phyloP scores from a whole-genome alignment of 2,888 invertebrate species.

The Fragum fragum region DNA sequence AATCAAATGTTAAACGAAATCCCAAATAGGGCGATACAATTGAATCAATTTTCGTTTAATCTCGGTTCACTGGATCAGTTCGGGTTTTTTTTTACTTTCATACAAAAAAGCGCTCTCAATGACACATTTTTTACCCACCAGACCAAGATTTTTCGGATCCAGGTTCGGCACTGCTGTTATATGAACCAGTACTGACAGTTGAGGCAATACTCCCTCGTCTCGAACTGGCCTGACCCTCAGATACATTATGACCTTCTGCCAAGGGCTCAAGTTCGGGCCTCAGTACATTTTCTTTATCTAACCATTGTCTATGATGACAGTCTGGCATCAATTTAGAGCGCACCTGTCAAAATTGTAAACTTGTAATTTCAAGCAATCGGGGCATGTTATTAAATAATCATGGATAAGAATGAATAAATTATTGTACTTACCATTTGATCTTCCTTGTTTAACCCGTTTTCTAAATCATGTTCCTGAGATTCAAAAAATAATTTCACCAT shows the following conservation, averaged over 20 bases:
- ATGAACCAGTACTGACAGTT: slow-evolving; percentile 51
- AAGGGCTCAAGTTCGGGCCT: slow-evolving; percentile 46
- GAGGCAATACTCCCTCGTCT: slow-evolving; percentile 28
- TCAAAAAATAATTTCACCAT: slow-evolving; percentile 22
- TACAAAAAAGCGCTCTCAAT: not conserved
- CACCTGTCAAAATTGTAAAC: slow-evolving; percentile 59
- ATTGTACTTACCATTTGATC: slow-evolving; percentile 41
- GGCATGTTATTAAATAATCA: slow-evolving; percentile 24
- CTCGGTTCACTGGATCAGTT: too few species aligned
- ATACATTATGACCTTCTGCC: slow-evolving; percentile 19
- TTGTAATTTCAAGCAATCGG: slow-evolving; percentile 49
- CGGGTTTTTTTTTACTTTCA: not conserved
- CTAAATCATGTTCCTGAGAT: slow-evolving; percentile 32
- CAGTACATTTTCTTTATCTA: slow-evolving; percentile 28
- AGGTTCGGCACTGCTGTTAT: slow-evolving; percentile 30
- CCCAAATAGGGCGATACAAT: too few species aligned
- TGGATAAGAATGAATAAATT: slow-evolving; percentile 37
- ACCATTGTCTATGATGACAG: slow-evolving; percentile 21
- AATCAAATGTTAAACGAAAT: too few species aligned
- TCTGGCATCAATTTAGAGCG: slow-evolving; percentile 49
- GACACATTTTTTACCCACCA: slow-evolving; percentile 49
- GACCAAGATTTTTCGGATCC: slow-evolving; percentile 52
- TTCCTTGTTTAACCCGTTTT: slow-evolving; percentile 15
- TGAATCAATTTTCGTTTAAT: too few species aligned
- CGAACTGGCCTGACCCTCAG: slow-evolving; percentile 28